A percentile compares a stretch with the other conserved stretches of the same genome.
Evolutionary conservation across 2,888 invertebrate species (phyloP).

Genomic region (Protonemura montana): DNA sequence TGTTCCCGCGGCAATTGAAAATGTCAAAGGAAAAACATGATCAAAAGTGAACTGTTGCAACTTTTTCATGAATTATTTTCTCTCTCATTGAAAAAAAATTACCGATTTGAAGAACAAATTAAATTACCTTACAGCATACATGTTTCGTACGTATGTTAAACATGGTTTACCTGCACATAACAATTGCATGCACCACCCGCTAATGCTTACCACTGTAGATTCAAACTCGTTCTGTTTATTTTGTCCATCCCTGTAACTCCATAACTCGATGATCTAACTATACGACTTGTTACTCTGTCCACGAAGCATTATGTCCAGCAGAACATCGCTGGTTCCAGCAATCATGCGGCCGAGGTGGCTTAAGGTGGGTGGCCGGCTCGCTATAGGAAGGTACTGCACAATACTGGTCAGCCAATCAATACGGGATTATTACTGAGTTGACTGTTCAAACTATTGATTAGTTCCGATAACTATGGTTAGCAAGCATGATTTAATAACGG

Average conservation of each 20-base stretch:
- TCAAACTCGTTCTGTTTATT: neutral
- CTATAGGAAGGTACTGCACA: too few relatives aligned
- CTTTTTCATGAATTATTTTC: too few relatives aligned
- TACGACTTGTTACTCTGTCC: constrained; percentile 10
- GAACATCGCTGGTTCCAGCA: neutral
- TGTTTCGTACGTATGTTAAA: too few relatives aligned
- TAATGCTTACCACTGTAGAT: too few relatives aligned
- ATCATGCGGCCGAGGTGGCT: neutral
- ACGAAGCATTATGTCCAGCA: neutral
- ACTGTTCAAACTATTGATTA: constrained; percentile 34
- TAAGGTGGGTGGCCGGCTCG: constrained; percentile 12
- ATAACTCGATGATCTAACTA: constrained; percentile 23
- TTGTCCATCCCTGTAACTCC: constrained; percentile 22
- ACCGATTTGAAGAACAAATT: too few relatives aligned
- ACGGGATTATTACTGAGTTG: constrained; percentile 13
- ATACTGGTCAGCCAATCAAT: constrained; percentile 5
- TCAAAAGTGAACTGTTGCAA: too few relatives aligned
- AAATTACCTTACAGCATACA: too few relatives aligned
- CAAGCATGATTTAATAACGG: constrained; percentile 21
- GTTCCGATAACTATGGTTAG: constrained; percentile 33
- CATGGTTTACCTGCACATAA: too few relatives aligned
- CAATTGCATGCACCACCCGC: too few relatives aligned
- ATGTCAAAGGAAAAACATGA: too few relatives aligned
- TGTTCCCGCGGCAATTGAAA: too few relatives aligned
- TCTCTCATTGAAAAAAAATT: too few relatives aligned